A percentile compares a stretch with the other conserved stretches of the same genome.
Conservation (phyloP, 1,140 invertebrate genomes). For the Papilio polyxenes region DNA sequence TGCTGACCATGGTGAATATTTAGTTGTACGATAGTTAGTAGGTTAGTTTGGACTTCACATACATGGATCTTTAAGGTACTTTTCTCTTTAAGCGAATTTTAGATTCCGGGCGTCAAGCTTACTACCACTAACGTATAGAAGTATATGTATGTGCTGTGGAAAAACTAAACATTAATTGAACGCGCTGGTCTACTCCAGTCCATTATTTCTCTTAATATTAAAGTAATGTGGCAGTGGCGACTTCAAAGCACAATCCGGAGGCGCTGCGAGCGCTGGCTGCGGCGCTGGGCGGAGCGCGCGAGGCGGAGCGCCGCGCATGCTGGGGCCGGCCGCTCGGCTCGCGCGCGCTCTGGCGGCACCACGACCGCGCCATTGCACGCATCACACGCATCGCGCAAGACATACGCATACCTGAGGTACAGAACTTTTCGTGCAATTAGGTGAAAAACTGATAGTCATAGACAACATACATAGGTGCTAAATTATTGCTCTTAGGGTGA, state of each 20-base stretch:
- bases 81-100: too few relatives aligned
- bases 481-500: too few relatives aligned
- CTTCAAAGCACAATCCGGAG: conserved; percentile 93
- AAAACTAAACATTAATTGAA: too few relatives aligned
- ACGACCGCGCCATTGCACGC: conserved; percentile 90
- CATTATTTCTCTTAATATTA: too few relatives aligned
- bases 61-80: neutral
- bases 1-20: conserved; percentile 88
- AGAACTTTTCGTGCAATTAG: neutral
- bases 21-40: neutral
- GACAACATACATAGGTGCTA: too few relatives aligned
- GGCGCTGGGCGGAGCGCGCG: conserved; percentile 86
- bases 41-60: neutral
- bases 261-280: conserved; percentile 88
- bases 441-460: too few relatives aligned
- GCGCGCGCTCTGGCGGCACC: conserved; percentile 93
- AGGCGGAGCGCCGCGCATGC: conserved; percentile 84
- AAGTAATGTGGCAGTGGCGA: conserved; percentile 83
- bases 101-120: too few relatives aligned
- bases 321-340: conserved; percentile 94
- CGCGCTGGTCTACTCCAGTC: too few relatives aligned
- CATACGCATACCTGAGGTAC: conserved; percentile 88
- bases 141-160: too few relatives aligned
- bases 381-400: conserved; percentile 91
- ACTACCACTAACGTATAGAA: too few relatives aligned